A percentile compares a stretch with the other conserved stretches of the same genome.
phyloP scores from a whole-genome alignment of 2,888 invertebrate genomes.

The Drosophila tripunctata region DNA sequence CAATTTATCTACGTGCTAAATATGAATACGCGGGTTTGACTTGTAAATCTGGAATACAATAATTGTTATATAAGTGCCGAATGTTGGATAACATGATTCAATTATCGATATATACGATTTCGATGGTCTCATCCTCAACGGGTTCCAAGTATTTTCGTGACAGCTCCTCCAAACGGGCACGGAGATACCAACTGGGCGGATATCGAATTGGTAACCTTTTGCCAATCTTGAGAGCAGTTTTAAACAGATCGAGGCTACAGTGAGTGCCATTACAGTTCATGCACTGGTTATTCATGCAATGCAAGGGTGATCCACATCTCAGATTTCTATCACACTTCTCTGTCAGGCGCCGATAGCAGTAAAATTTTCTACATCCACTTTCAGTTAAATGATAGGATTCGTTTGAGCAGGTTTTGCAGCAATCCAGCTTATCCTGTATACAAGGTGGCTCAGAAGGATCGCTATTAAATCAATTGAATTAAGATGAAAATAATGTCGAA shows the following conservation, averaged over 20 bases:
- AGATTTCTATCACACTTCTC: background rate
- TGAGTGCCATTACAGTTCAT: constrained; percentile 3
- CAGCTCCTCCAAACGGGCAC: background rate
- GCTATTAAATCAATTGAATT: background rate
- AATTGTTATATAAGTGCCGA: background rate
- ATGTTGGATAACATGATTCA: background rate
- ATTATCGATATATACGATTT: background rate
- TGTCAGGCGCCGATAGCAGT: background rate
- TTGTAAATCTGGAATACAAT: background rate
- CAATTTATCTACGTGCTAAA: background rate
- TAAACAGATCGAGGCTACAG: no score
- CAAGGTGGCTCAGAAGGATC: no score
- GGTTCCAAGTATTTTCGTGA: constrained; percentile 12
- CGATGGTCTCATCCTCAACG: constrained; percentile 16
- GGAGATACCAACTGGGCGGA: constrained; percentile 25
- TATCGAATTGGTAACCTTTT: constrained; percentile 19
- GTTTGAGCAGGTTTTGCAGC: no score
- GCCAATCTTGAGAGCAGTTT: constrained; percentile 2
- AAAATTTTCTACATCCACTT: background rate
- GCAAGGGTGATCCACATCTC: background rate
- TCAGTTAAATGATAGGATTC: no score
- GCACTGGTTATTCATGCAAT: background rate
- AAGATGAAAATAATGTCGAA: background rate
- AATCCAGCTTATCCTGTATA: no score
- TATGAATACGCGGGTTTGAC: background rate